Evolutionary conservation across 2,797 vertebrate species (phyloP).

Genomic region (Ctenosaura bakeri): DNA sequence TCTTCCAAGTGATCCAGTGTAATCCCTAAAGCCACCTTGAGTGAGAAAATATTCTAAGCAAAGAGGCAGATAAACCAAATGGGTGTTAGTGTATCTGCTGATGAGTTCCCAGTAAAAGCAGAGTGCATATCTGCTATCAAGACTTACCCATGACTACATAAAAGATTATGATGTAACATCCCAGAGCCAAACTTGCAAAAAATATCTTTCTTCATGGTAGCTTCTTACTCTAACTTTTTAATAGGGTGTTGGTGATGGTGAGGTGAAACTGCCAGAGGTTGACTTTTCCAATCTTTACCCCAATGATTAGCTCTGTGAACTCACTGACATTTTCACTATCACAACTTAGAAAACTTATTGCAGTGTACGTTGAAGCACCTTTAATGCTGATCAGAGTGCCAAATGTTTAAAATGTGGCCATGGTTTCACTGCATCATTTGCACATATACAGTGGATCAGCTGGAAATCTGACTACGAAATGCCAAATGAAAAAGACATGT

Average conservation of each 20-base stretch:
- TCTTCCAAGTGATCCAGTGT: conserved; percentile 56
- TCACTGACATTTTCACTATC: background rate
- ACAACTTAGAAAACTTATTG: background rate
- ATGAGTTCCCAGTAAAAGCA: conserved; percentile 9
- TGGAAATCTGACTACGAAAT: background rate
- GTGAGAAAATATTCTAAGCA: conserved; percentile 48
- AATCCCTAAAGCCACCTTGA: conserved; percentile 53
- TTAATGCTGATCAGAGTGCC: too few relatives aligned
- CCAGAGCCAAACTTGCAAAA: background rate
- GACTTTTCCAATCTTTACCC: background rate
- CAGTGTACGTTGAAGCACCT: background rate
- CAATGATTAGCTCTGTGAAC: background rate
- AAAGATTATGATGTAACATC: background rate
- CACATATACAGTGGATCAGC: background rate
- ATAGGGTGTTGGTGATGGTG: background rate
- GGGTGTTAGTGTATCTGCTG: background rate
- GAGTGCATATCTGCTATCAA: conserved; percentile 3
- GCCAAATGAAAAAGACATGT: background rate
- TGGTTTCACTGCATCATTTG: background rate
- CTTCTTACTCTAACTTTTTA: background rate
- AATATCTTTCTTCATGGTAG: background rate
- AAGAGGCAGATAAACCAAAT: conserved; percentile 37
- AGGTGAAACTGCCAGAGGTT: background rate
- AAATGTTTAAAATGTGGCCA: background rate
- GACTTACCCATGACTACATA: background rate